Evolutionary conservation across 30 jellyfish, hydroid and myxozoan genomes (phyloP), one percentile per base, ranked within the genome.

Genomic region (Chrysaora quinquecirrha): DNA sequence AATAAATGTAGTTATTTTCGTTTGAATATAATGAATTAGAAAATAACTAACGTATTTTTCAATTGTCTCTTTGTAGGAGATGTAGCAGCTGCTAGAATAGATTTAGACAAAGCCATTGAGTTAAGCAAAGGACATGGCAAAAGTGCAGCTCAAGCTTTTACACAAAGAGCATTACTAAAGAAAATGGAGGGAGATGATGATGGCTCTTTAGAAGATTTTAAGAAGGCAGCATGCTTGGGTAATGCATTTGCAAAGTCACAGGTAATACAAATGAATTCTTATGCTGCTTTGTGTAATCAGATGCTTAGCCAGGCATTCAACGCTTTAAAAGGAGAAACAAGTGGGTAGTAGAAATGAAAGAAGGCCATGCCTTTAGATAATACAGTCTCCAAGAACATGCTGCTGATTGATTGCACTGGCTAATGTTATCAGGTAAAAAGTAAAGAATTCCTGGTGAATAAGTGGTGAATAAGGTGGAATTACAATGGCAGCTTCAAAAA

Each of bases 241-340:
- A 84, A 67, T 31, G 25, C 80, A 10, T 91, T 91, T 82, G 98
- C 98, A 43, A 85, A 86, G 58, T 30, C 85, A 12, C 98, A 91
- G 32, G 75, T 82, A 7, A 35, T 74, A 31, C 83, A 86, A 61
- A 71, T 86, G 95, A 91, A 91, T 34, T 96, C 98, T 21, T 91
- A 91, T 68, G 98, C 98, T 61, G 98, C 98, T 6, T 69, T 91
- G 79, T 91, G 98, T 73, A 91, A 91, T 46, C 90, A 91, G 80
- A 91, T 91, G 98, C 89, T 91, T 34, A 72, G 90, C 29, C 94
- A 91, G 48, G 96, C 88, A 24, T 62, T 90, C 32, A 70, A 69
- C 1, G 82, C 74, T 58, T 25, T 84, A 32, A 64, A 31, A 62
- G 66, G 78, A 50, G n/a, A n/a, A n/a, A n/a, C n/a, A n/a, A n/a